phyloP scores from a whole-genome alignment of 2,113 vertebrate genomes.

The Alligator mississippiensis region DNA sequence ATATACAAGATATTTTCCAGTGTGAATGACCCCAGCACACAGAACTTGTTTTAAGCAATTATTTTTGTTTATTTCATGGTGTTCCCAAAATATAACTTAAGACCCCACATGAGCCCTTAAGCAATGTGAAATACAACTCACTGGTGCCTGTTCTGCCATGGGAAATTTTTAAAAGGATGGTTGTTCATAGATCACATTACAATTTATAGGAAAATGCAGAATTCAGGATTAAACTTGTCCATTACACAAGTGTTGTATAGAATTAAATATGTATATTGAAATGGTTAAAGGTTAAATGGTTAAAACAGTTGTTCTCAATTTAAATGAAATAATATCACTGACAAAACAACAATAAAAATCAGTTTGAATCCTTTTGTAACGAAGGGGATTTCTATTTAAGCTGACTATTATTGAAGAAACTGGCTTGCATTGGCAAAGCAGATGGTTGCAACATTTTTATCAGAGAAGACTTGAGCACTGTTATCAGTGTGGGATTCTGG shows the following conservation, averaged over 20 bases:
- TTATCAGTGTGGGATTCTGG: background rate
- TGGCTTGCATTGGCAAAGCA: too few species aligned
- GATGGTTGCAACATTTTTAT: too few species aligned
- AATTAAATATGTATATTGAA: background rate
- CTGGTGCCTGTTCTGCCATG: rapidly evolving
- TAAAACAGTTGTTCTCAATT: background rate
- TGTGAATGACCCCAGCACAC: background rate
- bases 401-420: too few species aligned
- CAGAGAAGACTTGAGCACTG: background rate
- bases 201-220: background rate
- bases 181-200: background rate
- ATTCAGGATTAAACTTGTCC: background rate
- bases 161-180: background rate
- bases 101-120: background rate
- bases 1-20: background rate
- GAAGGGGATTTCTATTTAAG: background rate
- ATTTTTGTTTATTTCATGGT: background rate
- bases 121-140: background rate
- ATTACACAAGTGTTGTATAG: rapidly evolving
- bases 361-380: background rate
- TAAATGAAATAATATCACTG: background rate
- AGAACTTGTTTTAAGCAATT: slow-evolving; percentile 20
- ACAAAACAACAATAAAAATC: background rate
- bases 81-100: background rate
- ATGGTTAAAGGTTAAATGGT: background rate